Evolutionary conservation across 2,797 vertebrate species (phyloP), one percentile per base, ranked within the genome.

Genomic region (Eidolon dupreanum): DNA sequence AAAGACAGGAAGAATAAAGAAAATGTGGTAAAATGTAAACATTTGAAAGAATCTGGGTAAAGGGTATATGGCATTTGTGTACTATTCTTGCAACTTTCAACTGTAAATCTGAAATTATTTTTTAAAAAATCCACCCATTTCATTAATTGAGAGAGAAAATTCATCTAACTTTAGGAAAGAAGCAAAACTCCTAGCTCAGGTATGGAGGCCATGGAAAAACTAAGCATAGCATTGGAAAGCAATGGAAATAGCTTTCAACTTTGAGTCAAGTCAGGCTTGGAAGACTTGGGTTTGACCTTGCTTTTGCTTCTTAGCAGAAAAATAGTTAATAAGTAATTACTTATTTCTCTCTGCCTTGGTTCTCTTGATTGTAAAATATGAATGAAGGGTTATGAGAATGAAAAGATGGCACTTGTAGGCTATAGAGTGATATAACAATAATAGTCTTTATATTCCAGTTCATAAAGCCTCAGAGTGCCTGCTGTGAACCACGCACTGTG

Each of bases 301-400:
- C 31, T 63, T 93, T 82, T 92, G 31, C 81, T 93, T 91, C 59
- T 79, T 73, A 77, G 28, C 28, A 92, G 38, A 73, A 92, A n/a
- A 77, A 89, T 33, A 49, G 38, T 78, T 49, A 79, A 55, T 43
- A 70, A 55, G 46, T 33, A 78, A 51, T 65, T 11, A 65, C 2
- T 65, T 75, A n/a, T 93, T 90, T 81, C 41, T 43, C 38, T 66
- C 20, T 28, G 11, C 24, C 59, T 84, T 61, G 31, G 57, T 51
- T 88, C 22, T 89, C 66, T 70, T 85, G n/a, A 82, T 20, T 74
- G 74, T 82, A 41, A 89, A 85, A 61, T 38, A 49, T 31, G 61
- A 59, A 55, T 55, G 24, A 24, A 81, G 7, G 66, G 53, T 89
- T 71, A 38, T 65, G 28, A 36, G 49, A 89, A 70, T 95, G 57